Evolutionary conservation across 1,140 invertebrate species (phyloP).

Genomic region (Atta cephalotes): DNA sequence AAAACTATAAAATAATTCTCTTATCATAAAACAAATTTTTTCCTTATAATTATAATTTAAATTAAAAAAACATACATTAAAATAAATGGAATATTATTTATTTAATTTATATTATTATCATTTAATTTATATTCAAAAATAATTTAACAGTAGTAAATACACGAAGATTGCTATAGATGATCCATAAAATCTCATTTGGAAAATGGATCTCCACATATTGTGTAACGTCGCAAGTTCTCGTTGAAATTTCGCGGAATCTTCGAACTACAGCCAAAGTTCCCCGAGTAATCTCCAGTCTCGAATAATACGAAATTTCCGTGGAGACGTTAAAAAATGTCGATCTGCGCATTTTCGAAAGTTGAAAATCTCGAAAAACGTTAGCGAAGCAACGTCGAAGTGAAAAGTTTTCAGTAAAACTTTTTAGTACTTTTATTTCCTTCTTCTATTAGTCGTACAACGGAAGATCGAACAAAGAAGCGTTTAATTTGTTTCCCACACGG

Average conservation of each 20-base stretch:
- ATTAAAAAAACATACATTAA: not conserved
- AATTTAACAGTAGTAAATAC: not conserved
- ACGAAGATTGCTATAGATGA: not conserved
- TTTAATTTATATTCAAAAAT: not conserved
- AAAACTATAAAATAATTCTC: not conserved
- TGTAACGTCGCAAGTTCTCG: slow-evolving; percentile 10
- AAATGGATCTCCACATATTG: slow-evolving; percentile 24
- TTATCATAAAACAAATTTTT: slow-evolving; percentile 1
- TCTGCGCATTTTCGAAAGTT: slow-evolving; percentile 19
- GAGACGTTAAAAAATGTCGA: slow-evolving; percentile 27
- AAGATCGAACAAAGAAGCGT: slow-evolving; percentile 10
- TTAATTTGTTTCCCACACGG: slow-evolving; percentile 48
- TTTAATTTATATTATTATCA: not conserved
- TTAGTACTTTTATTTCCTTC: not conserved
- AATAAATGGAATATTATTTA: not conserved
- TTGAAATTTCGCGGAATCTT: not conserved
- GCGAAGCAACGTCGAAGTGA: slow-evolving; percentile 33
- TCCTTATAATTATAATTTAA: slow-evolving; percentile 8
- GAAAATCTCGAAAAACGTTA: slow-evolving; percentile 22
- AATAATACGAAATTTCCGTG: slow-evolving; percentile 34
- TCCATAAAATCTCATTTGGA: slow-evolving; percentile 25
- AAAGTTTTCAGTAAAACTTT: slow-evolving; percentile 39
- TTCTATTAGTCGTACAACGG: not conserved
- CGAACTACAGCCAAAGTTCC: slow-evolving; percentile 23
- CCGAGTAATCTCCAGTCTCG: slow-evolving; percentile 17